Percentiles rank a stretch among this genome's conserved stretches.
Evolutionary conservation across 2,797 vertebrate species (phyloP).

Genomic region (Coreius guichenoti): DNA sequence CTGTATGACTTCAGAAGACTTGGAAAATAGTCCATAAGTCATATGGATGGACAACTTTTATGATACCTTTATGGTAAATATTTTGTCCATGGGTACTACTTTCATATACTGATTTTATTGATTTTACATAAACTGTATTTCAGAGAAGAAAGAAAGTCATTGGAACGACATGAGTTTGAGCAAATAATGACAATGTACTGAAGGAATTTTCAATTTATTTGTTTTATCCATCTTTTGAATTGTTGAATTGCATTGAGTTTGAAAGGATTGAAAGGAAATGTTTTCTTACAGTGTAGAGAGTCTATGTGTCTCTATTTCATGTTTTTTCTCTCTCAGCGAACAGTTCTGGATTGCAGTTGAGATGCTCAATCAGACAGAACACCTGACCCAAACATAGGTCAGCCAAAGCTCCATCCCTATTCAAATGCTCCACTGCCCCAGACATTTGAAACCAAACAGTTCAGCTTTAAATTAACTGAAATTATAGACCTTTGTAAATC

Average conservation of each 20-base stretch:
- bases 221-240: too few species aligned
- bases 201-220: too few species aligned
- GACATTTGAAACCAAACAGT: constrained; percentile 16
- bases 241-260: too few species aligned
- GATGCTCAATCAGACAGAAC: constrained; percentile 60
- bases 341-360: constrained; percentile 45
- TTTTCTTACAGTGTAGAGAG: neutral
- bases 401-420: constrained; percentile 58
- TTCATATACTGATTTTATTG: neutral
- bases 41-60: neutral
- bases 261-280: too few species aligned
- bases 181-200: too few species aligned
- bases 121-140: too few species aligned
- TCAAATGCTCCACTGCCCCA: constrained; percentile 33
- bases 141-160: neutral
- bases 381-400: constrained; percentile 67
- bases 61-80: neutral
- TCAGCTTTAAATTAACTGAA: neutral
- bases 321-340: constrained; percentile 24
- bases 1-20: neutral
- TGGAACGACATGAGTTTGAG: neutral
- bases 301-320: neutral
- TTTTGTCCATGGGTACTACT: neutral
- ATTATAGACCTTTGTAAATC: neutral
- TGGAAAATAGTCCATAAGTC: neutral